phyloP scores from a whole-genome alignment of 2,113 vertebrate species.

The Rhipidura dahli region DNA sequence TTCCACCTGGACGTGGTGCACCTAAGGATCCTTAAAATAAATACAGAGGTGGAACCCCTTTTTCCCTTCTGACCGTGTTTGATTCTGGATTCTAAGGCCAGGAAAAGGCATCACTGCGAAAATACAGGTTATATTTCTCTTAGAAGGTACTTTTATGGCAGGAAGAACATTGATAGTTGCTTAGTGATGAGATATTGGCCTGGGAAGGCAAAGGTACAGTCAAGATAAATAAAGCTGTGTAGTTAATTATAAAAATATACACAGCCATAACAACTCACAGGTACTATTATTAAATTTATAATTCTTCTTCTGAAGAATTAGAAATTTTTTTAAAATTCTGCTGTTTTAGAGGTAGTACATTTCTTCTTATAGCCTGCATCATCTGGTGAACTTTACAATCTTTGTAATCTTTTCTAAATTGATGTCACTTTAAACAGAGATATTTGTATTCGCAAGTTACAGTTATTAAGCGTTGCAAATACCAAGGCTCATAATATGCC shows the following conservation, averaged over 20 bases:
- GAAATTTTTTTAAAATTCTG: neutral
- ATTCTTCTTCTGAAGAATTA: neutral
- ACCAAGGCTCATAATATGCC: neutral
- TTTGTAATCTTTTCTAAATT: neutral
- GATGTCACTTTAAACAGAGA: neutral
- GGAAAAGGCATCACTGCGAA: neutral
- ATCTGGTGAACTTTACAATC: neutral
- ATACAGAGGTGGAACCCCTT: no score
- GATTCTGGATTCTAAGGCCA: no score
- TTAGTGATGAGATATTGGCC: neutral
- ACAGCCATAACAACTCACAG: neutral
- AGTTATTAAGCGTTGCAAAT: neutral
- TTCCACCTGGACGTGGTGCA: no score
- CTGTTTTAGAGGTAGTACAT: neutral
- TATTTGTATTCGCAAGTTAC: neutral
- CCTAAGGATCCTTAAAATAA: no score
- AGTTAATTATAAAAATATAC: neutral
- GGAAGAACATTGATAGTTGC: neutral
- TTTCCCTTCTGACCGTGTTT: no score
- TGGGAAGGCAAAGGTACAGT: neutral
- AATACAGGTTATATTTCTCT: neutral
- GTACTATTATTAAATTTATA: neutral
- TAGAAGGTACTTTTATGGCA: neutral
- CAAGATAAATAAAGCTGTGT: neutral
- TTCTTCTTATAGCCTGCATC: neutral